Conservation (phyloP, 1,140 invertebrate genomes). For the Bombus superbus region DNA sequence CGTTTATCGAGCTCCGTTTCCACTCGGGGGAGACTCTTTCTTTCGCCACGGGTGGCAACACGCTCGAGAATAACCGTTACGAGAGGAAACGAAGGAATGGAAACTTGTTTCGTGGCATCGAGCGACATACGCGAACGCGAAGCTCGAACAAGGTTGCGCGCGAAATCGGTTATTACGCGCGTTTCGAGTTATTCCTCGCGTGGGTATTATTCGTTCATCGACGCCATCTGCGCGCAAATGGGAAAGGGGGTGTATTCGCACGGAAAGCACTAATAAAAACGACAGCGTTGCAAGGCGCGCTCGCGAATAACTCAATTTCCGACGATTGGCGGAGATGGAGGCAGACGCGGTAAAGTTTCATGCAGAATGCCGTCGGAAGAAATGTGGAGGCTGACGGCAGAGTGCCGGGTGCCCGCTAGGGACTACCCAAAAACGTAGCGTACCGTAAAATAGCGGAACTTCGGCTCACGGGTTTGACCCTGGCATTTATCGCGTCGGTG, state of each 20-base stretch:
- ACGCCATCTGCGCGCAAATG: no score
- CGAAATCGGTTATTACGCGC: no score
- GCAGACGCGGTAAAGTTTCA: slow-evolving; percentile 28
- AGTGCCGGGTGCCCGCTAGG: slow-evolving; percentile 3
- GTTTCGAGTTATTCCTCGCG: no score
- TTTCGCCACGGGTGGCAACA: no score
- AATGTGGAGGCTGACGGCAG: slow-evolving; percentile 16
- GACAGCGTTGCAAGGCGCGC: background rate
- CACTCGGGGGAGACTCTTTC: background rate
- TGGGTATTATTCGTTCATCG: no score
- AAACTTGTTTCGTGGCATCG: no score
- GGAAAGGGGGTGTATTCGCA: no score
- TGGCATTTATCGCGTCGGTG: slow-evolving; percentile 52
- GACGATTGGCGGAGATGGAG: background rate
- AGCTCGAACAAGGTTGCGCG: no score
- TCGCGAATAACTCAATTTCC: slow-evolving; percentile 37
- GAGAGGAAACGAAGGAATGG: no score
- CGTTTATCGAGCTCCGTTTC: background rate
- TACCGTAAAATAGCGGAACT: slow-evolving; percentile 51
- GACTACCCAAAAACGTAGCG: slow-evolving; percentile 56
- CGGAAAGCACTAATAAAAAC: background rate
- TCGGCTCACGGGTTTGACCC: slow-evolving; percentile 21
- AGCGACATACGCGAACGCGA: no score
- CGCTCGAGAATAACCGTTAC: no score
- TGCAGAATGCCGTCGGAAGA: slow-evolving; percentile 22